phyloP scores from a whole-genome alignment of 2,888 invertebrate species.

The Carterocephalus palaemon region DNA sequence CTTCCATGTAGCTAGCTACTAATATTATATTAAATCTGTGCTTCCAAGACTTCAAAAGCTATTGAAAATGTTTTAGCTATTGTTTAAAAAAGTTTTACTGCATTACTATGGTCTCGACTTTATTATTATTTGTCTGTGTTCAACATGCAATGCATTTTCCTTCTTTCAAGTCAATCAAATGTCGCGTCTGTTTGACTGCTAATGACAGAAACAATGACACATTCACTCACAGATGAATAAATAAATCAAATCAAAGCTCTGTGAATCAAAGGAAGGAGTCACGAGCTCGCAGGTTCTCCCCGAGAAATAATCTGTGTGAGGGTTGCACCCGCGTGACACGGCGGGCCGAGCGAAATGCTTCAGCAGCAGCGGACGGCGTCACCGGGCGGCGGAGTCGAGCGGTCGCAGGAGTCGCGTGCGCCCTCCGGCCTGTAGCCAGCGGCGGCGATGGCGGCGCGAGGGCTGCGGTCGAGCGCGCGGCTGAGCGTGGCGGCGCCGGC shows the following conservation, averaged over 20 bases:
- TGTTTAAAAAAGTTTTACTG: too few relatives aligned
- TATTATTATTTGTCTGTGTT: too few relatives aligned
- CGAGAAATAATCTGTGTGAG: background rate
- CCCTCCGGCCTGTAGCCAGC: slow-evolving; percentile 18
- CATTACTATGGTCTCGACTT: too few relatives aligned
- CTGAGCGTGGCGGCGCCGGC: slow-evolving; percentile 38
- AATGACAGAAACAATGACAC: slow-evolving; percentile 22
- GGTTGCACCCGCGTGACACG: background rate
- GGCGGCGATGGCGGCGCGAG: slow-evolving; percentile 34
- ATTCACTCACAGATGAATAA: slow-evolving; percentile 28
- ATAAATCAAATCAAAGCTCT: slow-evolving; percentile 33
- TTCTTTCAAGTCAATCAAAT: too few relatives aligned
- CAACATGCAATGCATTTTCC: too few relatives aligned
- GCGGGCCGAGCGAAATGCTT: slow-evolving; percentile 15
- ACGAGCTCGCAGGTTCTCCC: slow-evolving; percentile 24
- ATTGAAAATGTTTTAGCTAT: too few relatives aligned
- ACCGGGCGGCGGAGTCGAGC: slow-evolving; percentile 37
- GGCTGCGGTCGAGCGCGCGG: slow-evolving; percentile 50
- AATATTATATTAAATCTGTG: too few relatives aligned
- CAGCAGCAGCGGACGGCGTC: slow-evolving; percentile 31
- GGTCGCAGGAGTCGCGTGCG: slow-evolving; percentile 18
- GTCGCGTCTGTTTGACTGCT: slow-evolving; percentile 32
- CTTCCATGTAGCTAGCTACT: too few relatives aligned
- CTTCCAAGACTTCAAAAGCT: too few relatives aligned
- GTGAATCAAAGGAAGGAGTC: too few relatives aligned